Conservation (phyloP, 2,888 invertebrate species). For the Stenodera caucasica region DNA sequence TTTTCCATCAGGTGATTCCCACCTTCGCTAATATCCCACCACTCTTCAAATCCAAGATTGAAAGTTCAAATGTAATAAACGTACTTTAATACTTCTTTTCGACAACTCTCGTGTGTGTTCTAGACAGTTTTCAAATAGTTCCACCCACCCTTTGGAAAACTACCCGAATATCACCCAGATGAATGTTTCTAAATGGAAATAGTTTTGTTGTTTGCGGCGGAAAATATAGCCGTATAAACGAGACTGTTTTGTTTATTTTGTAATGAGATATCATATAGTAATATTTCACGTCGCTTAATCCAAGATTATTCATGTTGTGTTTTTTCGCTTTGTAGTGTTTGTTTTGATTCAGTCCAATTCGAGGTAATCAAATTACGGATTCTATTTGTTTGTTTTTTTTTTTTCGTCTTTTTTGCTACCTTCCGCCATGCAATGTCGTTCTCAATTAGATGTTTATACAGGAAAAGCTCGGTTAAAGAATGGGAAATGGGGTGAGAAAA, state of each 20-base stretch:
- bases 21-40: background rate
- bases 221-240: background rate
- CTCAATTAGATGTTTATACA: constrained; percentile 1
- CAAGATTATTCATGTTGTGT: too few relatives aligned
- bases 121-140: constrained; percentile 12
- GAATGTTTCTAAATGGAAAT: constrained; percentile 13
- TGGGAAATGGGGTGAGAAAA: background rate
- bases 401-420: background rate
- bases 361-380: too few relatives aligned
- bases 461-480: background rate
- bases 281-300: too few relatives aligned
- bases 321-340: too few relatives aligned
- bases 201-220: background rate
- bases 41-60: background rate
- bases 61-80: constrained; percentile 3
- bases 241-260: too few relatives aligned
- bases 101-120: background rate
- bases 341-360: too few relatives aligned
- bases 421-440: background rate
- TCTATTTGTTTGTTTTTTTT: background rate
- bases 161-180: constrained; percentile 1
- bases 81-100: constrained; percentile 13
- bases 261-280: too few relatives aligned
- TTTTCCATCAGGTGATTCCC: background rate
- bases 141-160: background rate